Conservation (phyloP, 2,888 invertebrate species). For the Periphyllus acericola region DNA sequence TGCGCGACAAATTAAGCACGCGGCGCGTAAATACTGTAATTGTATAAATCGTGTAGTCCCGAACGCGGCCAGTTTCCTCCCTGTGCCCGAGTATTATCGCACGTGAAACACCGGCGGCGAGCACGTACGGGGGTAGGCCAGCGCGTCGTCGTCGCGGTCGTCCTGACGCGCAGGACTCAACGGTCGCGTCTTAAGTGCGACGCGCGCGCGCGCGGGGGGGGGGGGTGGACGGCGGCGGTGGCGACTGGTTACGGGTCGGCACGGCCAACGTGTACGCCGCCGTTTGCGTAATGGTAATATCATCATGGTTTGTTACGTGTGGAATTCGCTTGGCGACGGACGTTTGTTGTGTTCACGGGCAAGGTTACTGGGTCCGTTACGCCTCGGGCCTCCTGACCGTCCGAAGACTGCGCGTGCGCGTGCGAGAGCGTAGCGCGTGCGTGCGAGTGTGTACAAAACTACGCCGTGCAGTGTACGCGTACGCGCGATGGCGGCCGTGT, state of each 20-base stretch:
- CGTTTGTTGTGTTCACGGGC: conserved; percentile 48
- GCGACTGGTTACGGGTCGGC: background rate
- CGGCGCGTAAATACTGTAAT: background rate
- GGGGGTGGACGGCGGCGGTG: background rate
- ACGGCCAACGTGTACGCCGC: too few species aligned
- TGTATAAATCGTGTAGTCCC: too few species aligned
- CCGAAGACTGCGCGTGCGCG: background rate
- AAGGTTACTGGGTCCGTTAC: conserved; percentile 62
- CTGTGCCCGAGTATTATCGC: too few species aligned
- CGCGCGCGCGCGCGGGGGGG: background rate
- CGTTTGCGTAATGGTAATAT: background rate
- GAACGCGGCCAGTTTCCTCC: too few species aligned
- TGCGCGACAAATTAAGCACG: background rate
- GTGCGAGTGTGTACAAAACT: too few species aligned
- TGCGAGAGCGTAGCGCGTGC: background rate
- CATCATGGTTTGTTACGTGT: background rate
- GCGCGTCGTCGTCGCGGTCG: too few species aligned
- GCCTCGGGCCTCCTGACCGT: conserved; percentile 24
- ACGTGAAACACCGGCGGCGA: too few species aligned
- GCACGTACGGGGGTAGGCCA: too few species aligned
- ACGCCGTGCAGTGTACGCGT: too few species aligned
- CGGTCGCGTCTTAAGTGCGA: background rate
- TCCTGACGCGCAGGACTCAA: background rate
- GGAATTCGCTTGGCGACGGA: conserved; percentile 45
- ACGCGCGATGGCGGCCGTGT: background rate